Base-by-base conservation (phyloP, 2,888 invertebrate genomes). In the Steinernema scapterisci region DNA sequence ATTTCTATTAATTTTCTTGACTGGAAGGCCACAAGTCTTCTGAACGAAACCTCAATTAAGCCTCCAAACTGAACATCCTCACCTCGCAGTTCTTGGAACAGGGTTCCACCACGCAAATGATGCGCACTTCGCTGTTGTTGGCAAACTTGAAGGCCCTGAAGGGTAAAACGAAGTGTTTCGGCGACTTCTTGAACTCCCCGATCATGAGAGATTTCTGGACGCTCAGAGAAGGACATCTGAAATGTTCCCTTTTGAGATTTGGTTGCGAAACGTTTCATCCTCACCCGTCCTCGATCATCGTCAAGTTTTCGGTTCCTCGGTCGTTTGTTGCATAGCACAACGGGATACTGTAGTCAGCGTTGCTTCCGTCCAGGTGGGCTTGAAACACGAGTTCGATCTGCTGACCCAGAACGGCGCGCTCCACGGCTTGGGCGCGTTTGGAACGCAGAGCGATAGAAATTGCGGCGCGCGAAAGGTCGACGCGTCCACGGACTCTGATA, bases 101-200 rank as follows among this genome's bases (percentile, higher is more conserved):
- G 1, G 63, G 31, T 16, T 63, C 63, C 31, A 31, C 63, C 27
- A 63, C 63, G 63, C 63, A 63, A 13, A 63, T 16, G 31, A 63
- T 63, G 63, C 63, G 63, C 27, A 63, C 63, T 63, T 63, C 63
- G 63, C 63, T 63, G 11, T 31, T 27, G 63, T 63, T 63, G 27
- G 63, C 63, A n/a, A 63, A 63, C 63, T 63, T 63, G 16, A 63
- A 63, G 3, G 63, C 63, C 6, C 63, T 21, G 63, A 63, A 63
- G 31, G 63, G 63, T 2, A 63, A 27, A 16, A 63, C 63, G 63
- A 63, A 63, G 63, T 31, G 6, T 9, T 63, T 63, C 31, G 63
- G 31, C n/a, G 63, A 25, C n/a, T 63, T 63, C 63, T 27, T 25
- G 63, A 63, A 63, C 16, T 21, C 13, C 7, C 63, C 63, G 31